Base-by-base conservation (phyloP, 2,113 vertebrate genomes). In the Cromileptes altivelis region DNA sequence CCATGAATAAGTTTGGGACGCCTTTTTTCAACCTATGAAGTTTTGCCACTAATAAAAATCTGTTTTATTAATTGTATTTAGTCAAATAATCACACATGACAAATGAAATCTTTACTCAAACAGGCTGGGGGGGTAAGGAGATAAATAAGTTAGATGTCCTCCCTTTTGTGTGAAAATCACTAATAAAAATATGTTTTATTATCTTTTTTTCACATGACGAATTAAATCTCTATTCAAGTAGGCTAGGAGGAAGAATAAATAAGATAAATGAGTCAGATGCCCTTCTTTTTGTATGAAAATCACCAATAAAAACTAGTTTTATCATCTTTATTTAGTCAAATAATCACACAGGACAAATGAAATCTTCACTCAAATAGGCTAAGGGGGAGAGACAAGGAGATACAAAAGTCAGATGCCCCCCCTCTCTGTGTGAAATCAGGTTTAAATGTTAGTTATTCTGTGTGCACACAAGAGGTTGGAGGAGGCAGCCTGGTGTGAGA, bases 401-500 rank as follows among this genome's bases (percentile, higher is more conserved):
- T 10, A 2, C 25, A 15, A 23, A 13, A 9, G 57, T 14, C 25
- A n/a, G 33, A 33, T 64, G 47, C 9, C 19, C 8, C 12, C 12
- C 10, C 40, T 9, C 42, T 23, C 18, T 1, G 52, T 30, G 52
- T 50, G 33, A 49, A 65, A 27, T 68, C 19, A 1, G 21, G 50
- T 18, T 8, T 3, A 18, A 55, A 6, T 50, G 53, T 71, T 74
- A 61, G 52, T 75, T 27, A 86, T 85, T 86, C 86, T 81, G 79
- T 50, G 45, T 68, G 75, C 86, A 78, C 75, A 37, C 33, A 25
- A 57, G 69, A 76, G 58, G n/a, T 42, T 68, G 78, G 42, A 78
- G 2, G 73, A 79, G 33, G 37, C 78, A 70, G 80, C 14, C 40
- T 70, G 67, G 58, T 81, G 87, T 85, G 77, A 87, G 62, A 70